Evolutionary conservation across 2,888 invertebrate genomes (phyloP).

Genomic region (Spisula subtruncata): DNA sequence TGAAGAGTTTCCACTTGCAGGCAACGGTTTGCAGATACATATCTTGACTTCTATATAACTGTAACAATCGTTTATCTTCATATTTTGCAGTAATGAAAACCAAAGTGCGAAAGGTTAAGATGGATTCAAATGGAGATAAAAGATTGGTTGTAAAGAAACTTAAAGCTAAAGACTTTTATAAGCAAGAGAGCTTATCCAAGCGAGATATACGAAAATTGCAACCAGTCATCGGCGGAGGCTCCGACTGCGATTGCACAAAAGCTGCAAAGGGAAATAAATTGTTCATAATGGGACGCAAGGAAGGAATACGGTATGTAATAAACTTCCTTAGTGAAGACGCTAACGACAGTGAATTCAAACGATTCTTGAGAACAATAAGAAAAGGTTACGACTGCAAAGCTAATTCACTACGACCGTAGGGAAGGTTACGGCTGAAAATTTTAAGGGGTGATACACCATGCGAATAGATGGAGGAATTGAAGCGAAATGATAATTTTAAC

Average conservation of each 20-base stretch:
- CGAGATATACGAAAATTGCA: slow-evolving; percentile 63
- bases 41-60: too few relatives aligned
- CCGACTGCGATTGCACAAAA: slow-evolving; percentile 65
- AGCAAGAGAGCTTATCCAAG: slow-evolving; percentile 54
- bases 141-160: slow-evolving; percentile 55
- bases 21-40: too few relatives aligned
- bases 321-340: slow-evolving; percentile 60
- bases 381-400: slow-evolving; percentile 58
- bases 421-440: slow-evolving; percentile 57
- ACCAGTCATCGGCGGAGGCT: slow-evolving; percentile 70
- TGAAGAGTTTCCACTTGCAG: too few relatives aligned
- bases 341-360: slow-evolving; percentile 66
- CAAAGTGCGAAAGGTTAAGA: slow-evolving; percentile 49
- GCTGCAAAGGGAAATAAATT: slow-evolving; percentile 60
- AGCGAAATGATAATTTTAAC: too few relatives aligned
- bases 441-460: slow-evolving; percentile 9
- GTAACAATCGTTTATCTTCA: neutral
- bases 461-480: neutral
- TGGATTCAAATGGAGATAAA: slow-evolving; percentile 69
- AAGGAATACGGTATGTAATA: slow-evolving; percentile 60
- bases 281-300: slow-evolving; percentile 67
- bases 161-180: slow-evolving; percentile 55
- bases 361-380: slow-evolving; percentile 55
- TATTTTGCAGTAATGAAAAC: slow-evolving; percentile 58
- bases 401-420: neutral